These are phyloP conservation scores for Crenichthys baileyi DNA, from an alignment of 2,797 vertebrate species.

Conservation along the genomic window DNA sequence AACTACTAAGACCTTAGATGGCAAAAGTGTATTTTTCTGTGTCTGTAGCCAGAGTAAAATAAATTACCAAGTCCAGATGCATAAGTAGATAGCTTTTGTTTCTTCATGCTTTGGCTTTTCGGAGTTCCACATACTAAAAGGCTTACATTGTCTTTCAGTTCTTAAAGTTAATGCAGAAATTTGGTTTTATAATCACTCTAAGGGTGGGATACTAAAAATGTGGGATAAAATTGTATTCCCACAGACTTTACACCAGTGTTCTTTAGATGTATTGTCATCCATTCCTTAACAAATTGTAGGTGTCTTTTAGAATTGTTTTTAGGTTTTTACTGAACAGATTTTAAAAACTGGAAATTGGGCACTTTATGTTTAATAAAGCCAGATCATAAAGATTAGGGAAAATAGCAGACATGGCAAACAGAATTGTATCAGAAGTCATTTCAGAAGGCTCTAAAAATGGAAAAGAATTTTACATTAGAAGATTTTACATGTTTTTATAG, in stretches of 20 bases:
- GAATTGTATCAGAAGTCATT: background rate
- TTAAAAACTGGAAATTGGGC: too few relatives aligned
- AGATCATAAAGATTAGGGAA: background rate
- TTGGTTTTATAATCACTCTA: too few relatives aligned
- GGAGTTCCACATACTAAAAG: background rate
- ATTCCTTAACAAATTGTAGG: background rate
- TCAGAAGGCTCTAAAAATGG: background rate
- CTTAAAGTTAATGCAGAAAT: background rate
- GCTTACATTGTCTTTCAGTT: background rate
- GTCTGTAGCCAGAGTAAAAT: background rate
- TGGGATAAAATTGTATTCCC: background rate
- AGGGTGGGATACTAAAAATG: background rate
- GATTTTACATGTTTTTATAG: background rate
- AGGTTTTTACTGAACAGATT: background rate
- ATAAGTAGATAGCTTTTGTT: background rate
- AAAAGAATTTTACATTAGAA: background rate
- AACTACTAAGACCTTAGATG: constrained; percentile 21
- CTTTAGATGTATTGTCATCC: background rate
- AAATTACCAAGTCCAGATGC: background rate
- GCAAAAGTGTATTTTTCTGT: background rate
- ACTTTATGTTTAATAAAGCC: background rate
- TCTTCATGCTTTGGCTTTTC: background rate
- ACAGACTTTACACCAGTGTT: background rate
- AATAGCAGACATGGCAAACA: background rate
- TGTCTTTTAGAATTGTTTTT: background rate